A percentile compares a stretch with the other conserved stretches of the same genome.
These are phyloP conservation scores for Blennius ocellaris DNA, from an alignment of 2,113 vertebrate genomes.

Conservation along the genomic window DNA sequence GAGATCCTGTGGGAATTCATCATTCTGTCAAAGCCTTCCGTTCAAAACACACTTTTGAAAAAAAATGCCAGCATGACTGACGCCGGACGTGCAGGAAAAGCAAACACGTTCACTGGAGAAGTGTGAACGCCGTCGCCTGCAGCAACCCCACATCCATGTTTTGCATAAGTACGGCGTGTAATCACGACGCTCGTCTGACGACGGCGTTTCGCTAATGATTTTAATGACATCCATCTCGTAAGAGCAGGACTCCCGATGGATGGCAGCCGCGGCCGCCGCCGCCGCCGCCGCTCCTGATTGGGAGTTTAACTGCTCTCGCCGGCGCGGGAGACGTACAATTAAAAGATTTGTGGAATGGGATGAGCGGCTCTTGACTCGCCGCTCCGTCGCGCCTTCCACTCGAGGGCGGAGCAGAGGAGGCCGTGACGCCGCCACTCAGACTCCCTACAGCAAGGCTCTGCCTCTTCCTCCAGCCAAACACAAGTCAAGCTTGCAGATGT, in stretches of 20 bases:
- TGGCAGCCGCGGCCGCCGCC: conserved; percentile 29
- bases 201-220: conserved; percentile 39
- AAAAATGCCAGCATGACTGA: too few species aligned
- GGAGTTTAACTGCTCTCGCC: conserved; percentile 51
- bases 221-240: conserved; percentile 57
- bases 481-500: too few species aligned
- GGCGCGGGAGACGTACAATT: conserved; percentile 61
- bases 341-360: conserved; percentile 33
- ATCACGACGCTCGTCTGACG: conserved; percentile 33
- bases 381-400: conserved; percentile 48
- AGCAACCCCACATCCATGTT: background rate
- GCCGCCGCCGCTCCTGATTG: conserved; percentile 52
- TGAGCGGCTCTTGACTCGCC: conserved; percentile 59
- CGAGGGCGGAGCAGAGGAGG: conserved; percentile 42
- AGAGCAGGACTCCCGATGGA: conserved; percentile 45
- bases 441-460: conserved; percentile 19
- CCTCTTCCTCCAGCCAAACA: conserved; percentile 6
- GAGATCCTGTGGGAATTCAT: background rate
- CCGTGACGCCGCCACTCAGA: conserved; percentile 18
- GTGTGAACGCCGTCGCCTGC: too few species aligned
- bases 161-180: conserved; percentile 22
- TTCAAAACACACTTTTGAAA: too few species aligned
- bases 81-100: too few species aligned
- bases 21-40: too few species aligned
- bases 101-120: too few species aligned